A percentile compares a stretch with the other conserved stretches of the same genome.
These are phyloP conservation scores for Neoarius graeffei DNA, from an alignment of 2,113 vertebrate species.

Conservation along the genomic window DNA sequence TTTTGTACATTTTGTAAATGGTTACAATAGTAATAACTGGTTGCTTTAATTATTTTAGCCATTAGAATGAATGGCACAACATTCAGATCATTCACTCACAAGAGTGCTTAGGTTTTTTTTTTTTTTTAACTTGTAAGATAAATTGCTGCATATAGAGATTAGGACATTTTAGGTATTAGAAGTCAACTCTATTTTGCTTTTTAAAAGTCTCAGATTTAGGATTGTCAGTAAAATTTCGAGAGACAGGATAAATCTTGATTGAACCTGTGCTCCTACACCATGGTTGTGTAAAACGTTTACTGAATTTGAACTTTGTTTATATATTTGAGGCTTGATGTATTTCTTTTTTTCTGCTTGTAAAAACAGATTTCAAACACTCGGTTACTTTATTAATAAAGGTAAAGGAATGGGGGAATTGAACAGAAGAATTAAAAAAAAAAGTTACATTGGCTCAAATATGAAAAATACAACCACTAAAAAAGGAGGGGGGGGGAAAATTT, in stretches of 20 bases:
- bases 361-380: conserved; percentile 94
- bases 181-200: conserved; percentile 33
- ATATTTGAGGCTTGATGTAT: conserved; percentile 97
- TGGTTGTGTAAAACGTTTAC: conserved; percentile 82
- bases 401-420: conserved; percentile 79
- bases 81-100: background rate
- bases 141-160: conserved; percentile 14
- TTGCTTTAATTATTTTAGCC: conserved; percentile 49
- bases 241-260: conserved; percentile 58
- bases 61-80: conserved; percentile 44
- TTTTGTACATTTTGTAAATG: conserved; percentile 79
- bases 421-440: conserved; percentile 47
- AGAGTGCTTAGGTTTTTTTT: background rate
- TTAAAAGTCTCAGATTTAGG: background rate
- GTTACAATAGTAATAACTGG: conserved; percentile 64
- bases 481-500: conserved; percentile 10
- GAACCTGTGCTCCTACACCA: conserved; percentile 84
- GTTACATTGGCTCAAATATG: conserved; percentile 54
- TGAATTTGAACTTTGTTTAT: conserved; percentile 97
- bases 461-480: conserved; percentile 12
- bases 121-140: background rate
- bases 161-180: conserved; percentile 5
- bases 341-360: conserved; percentile 96
- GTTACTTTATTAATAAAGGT: conserved; percentile 98
- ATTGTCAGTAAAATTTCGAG: conserved; percentile 53